Base-by-base conservation (phyloP, 2,797 vertebrate species). In the Eupleurogrammus muticus region DNA sequence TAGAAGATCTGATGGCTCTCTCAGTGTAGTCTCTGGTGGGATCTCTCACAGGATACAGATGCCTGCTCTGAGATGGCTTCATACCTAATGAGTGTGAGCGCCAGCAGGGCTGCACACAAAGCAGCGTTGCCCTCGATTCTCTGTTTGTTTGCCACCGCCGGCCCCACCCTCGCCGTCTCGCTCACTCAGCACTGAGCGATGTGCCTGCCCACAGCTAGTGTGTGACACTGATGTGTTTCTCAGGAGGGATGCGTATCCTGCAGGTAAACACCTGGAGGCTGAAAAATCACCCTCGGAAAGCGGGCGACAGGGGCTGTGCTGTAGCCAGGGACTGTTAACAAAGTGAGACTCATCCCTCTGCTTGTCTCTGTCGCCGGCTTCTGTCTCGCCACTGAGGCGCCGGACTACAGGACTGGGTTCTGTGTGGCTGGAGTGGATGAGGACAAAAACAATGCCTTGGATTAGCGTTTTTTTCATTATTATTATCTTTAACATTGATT, bases 261-360 rank as follows among this genome's bases (percentile, higher is more conserved):
- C 92, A 91, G 93, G 89, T 93, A 92, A 92, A 93, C 92, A 93
- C 91, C 93, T 93, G 92, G 90, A 93, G 90, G 89, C 90, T 94
- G 91, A 94, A 84, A 91, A 91, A 93, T 91, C 84, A 86, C 89
- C 88, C 80, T 87, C 75, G 68, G 40, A 88, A 87, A 82, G 71
- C 80, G 75, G 80, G 82, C 79, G 77, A 86, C 78, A 80, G 81
- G 70, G 75, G 50, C 79, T 87, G 77, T 71, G 81, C 86, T 89
- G 85, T 90, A 89, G 83, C 88, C 83, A 76, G 84, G 73, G 85
- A 87, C 88, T 84, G 87, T 83, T 90, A 90, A 92, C 90, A 92
- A 90, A 93, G 89, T 89, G 85, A 77, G 80, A 68, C 81, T 90
- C 84, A 85, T 88, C 79, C 68, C 64, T 85, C 81, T 83, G 80